Conservation (phyloP, 2,797 vertebrate genomes). For the Sebastiscus albofasciatus region DNA sequence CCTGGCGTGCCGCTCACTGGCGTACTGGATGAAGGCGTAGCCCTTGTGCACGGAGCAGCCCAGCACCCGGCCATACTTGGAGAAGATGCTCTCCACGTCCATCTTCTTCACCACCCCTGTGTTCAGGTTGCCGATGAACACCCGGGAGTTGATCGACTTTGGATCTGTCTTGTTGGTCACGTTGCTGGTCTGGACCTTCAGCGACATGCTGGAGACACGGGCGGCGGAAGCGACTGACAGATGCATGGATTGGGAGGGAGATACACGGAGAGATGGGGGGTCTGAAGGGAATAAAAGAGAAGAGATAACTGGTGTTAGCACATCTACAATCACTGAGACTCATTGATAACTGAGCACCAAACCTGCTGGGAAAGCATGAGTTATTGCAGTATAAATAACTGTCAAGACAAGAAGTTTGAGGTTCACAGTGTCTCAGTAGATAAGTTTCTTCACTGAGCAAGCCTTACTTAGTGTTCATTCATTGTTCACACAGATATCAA, state of each 20-base stretch:
- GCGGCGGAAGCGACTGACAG: neutral
- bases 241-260: neutral
- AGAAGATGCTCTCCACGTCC: slow-evolving; percentile 93
- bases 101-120: slow-evolving; percentile 95
- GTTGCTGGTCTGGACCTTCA: slow-evolving; percentile 95
- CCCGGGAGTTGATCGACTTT: slow-evolving; percentile 94
- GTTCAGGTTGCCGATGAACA: slow-evolving; percentile 96
- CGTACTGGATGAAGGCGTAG: slow-evolving; percentile 94
- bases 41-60: slow-evolving; percentile 96
- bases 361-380: neutral
- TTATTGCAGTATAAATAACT: neutral
- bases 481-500: neutral
- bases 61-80: slow-evolving; percentile 91
- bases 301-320: neutral
- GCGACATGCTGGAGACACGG: slow-evolving; percentile 80
- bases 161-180: slow-evolving; percentile 98
- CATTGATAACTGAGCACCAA: neutral
- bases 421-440: neutral
- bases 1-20: slow-evolving; percentile 90
- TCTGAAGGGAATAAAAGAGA: slow-evolving; percentile 9
- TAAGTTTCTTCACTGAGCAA: neutral
- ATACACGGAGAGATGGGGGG: neutral
- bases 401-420: neutral
- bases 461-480: neutral
- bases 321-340: neutral